Base-by-base conservation (phyloP, 2,888 invertebrate genomes). In the Parapristionchus giblindavisi region DNA sequence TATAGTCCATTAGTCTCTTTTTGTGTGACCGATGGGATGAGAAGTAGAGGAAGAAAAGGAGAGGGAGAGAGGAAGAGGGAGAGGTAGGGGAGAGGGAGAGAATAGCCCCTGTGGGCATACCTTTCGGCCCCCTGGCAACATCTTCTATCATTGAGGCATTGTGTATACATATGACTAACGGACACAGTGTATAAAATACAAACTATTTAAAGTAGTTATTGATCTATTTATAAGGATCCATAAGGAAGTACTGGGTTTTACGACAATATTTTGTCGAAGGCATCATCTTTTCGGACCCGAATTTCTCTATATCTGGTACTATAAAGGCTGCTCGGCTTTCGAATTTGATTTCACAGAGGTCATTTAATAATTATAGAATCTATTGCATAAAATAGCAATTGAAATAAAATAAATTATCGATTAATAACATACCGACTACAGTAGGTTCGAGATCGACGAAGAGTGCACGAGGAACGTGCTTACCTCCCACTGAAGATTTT, bases 401-500 rank as follows among this genome's bases (percentile, higher is more conserved):
- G 43, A 17, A 43, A 17, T 8, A 43, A 17, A 43, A 17, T 17
- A 8, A 43, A 43, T 14, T 43, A 43, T 14, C 17, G 43, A 43
- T 8, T 43, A 21, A 14, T 11, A 68, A 70, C 80, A n/a, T 24
- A 85, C 85, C 85, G 34, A 86, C 82, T 8, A 85, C 85, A 52
- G 86, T 85, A 6, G 86, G 85, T 52, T 86, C 86, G 54, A 83
- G 58, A 63, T 84, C 84, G 27, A 84, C 80, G 43, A 84, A 82
- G 14, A 83, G 77, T 40, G 80, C 80, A 1, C 84, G 76, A 6
- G 83, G 83, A 14, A 83, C 83, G 56, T 80, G 78, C 68, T 84
- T 84, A 17, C 96, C 96, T 60, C 95, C 93, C 73, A 79, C 80
- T 75, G 56, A 63, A 75, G 52, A 52, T n/a, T 1, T 3, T 3